Evolutionary conservation across 2,113 vertebrate genomes (phyloP).

Genomic region (Larimichthys crocea): DNA sequence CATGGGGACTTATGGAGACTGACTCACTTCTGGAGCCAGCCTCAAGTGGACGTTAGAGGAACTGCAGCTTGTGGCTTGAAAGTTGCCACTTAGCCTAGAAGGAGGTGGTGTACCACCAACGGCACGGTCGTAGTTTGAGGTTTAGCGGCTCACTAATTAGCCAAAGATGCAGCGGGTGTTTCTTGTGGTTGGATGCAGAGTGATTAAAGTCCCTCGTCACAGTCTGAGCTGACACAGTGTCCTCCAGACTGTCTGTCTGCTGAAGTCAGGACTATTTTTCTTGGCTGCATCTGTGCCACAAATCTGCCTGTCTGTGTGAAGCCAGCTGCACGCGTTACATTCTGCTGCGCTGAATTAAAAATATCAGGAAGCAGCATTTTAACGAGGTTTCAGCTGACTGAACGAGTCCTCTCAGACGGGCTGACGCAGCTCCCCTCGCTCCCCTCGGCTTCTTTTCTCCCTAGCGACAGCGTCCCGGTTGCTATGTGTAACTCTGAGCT

Average conservation of each 20-base stretch:
- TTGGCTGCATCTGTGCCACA: not conserved
- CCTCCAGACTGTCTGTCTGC: conserved; percentile 10
- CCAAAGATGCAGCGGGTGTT: too few species aligned
- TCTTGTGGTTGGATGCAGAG: too few species aligned
- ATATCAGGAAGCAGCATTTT: not conserved
- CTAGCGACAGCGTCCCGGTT: conserved; percentile 66
- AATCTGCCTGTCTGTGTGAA: not conserved
- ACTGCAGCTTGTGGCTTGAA: too few species aligned
- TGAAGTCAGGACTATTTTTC: not conserved
- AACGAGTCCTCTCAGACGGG: not conserved
- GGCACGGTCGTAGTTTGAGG: too few species aligned
- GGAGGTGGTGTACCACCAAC: too few species aligned
- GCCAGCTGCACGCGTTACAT: not conserved
- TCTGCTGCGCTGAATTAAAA: not conserved
- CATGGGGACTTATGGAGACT: too few species aligned
- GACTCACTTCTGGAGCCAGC: too few species aligned
- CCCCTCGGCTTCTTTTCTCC: conserved; percentile 37
- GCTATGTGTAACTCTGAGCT: conserved; percentile 41
- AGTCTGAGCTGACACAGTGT: not conserved
- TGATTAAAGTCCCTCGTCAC: too few species aligned
- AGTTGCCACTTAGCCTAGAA: too few species aligned
- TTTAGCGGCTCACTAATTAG: too few species aligned
- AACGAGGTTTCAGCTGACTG: not conserved
- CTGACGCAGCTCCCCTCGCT: conserved; percentile 38
- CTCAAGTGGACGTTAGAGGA: too few species aligned